Evolutionary conservation across 2,113 vertebrate species (phyloP), one percentile per base, ranked within the genome.

Genomic region (Lasiurus borealis): DNA sequence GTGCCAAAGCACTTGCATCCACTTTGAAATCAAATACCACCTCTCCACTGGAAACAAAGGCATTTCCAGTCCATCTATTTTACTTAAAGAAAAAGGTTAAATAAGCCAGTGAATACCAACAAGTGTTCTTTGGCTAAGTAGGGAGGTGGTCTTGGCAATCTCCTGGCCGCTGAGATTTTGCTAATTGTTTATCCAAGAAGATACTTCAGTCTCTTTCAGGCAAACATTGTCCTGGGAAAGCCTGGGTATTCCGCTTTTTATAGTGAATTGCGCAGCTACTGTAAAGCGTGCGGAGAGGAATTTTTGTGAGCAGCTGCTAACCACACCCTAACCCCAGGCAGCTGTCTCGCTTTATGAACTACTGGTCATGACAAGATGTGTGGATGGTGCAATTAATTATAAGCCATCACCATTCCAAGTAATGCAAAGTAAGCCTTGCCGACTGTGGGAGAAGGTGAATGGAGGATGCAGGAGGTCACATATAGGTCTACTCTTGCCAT

Each of bases 131-230:
- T 85, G 80, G 71, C 75, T 93, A 78, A 92, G 10, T 5, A n/a
- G 44, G 34, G 31, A 95, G 52, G 71, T 89, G 57, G 40, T 81
- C 46, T 88, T 80, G 62, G 94, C 91, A 86, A 52, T 80, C 31
- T 75, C 29, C 84, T 69, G 62, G 59, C 72, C 68, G 57, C 75
- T 48, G 46, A 95, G 64, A 93, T 71, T 93, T 83, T 85, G 21
- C 59, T 83, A 71, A 95, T 72, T 88, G 76, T 92, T 97, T 95
- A 96, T 80, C 92, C 73, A 94, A 80, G 90, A 92, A 92, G 85
- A 95, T 95, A 81, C 21, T 82, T 71, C 40, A 91, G 64, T 75
- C 71, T 89, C 48, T 75, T 93, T 92, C 69, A 59, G 90, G 46
- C 62, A 78, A 95, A 57, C 3, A 2, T 75, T 92, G 77, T 68